Conservation (phyloP, 2,888 invertebrate genomes). For the Argyresthia albistria region DNA sequence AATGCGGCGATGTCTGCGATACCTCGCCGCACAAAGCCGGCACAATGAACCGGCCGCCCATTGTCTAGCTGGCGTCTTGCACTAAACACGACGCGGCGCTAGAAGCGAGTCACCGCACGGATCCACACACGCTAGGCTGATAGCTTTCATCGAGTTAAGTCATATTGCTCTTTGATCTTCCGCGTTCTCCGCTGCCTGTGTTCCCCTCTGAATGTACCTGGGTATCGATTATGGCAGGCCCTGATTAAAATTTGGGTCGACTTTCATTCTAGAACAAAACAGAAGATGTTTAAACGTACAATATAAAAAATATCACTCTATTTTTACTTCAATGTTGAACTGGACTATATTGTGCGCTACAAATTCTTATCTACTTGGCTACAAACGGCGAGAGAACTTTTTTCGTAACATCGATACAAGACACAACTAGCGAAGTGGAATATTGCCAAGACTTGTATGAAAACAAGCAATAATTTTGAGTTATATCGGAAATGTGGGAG, state of each 20-base stretch:
- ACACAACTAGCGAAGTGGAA: conserved; percentile 16
- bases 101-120: conserved; percentile 38
- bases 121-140: conserved; percentile 16
- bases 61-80: conserved; percentile 53
- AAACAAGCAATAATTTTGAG: conserved; percentile 21
- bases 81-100: conserved; percentile 38
- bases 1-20: conserved; percentile 35
- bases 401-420: background rate
- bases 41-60: conserved; percentile 42
- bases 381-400: background rate
- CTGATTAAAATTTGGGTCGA: too few relatives aligned
- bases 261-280: too few relatives aligned
- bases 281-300: too few relatives aligned
- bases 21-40: conserved; percentile 50
- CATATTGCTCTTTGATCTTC: background rate
- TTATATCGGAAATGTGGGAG: conserved; percentile 20
- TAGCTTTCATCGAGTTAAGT: background rate
- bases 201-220: too few relatives aligned
- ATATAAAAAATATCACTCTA: background rate
- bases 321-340: background rate
- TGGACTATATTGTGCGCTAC: background rate
- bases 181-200: background rate
- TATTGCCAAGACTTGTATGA: conserved; percentile 24
- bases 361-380: too few relatives aligned
- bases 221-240: too few relatives aligned